phyloP scores from a whole-genome alignment of 1,140 invertebrate species.

The Pissodes strobi region DNA sequence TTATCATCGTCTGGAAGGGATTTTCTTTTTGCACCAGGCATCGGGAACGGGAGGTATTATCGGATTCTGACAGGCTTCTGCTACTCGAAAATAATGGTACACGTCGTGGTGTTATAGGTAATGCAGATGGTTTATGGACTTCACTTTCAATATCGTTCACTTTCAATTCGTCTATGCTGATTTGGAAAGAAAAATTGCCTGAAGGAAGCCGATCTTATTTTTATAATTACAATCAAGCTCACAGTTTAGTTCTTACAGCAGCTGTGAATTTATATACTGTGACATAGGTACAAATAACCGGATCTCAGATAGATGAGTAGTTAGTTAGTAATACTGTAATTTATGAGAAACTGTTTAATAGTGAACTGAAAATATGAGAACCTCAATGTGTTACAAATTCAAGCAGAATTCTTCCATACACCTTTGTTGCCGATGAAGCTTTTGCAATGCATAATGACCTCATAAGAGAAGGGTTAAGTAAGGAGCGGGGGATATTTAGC shows the following conservation, averaged over 20 bases:
- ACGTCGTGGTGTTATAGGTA: no score
- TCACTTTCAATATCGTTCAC: not conserved
- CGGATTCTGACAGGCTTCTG: no score
- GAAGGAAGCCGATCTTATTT: not conserved
- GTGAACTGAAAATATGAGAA: conserved; percentile 7
- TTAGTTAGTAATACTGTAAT: no score
- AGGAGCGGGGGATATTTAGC: no score
- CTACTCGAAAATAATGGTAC: no score
- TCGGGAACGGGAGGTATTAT: no score
- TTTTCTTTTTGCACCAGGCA: no score
- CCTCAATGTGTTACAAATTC: no score
- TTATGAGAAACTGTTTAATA: conserved; percentile 24
- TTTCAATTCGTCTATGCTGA: no score
- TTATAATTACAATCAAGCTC: conserved; percentile 48
- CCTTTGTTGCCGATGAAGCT: no score
- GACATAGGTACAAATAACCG: conserved; percentile 51
- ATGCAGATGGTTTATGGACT: not conserved
- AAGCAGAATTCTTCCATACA: not conserved
- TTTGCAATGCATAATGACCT: no score
- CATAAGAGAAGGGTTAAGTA: not conserved
- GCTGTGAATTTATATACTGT: conserved; percentile 51
- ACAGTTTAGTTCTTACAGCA: conserved; percentile 26
- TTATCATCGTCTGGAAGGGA: not conserved
- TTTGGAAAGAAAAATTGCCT: no score
- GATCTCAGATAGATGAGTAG: conserved; percentile 48